These are phyloP conservation scores for Meteorus colon DNA, from an alignment of 2,888 invertebrate species.

Conservation along the genomic window DNA sequence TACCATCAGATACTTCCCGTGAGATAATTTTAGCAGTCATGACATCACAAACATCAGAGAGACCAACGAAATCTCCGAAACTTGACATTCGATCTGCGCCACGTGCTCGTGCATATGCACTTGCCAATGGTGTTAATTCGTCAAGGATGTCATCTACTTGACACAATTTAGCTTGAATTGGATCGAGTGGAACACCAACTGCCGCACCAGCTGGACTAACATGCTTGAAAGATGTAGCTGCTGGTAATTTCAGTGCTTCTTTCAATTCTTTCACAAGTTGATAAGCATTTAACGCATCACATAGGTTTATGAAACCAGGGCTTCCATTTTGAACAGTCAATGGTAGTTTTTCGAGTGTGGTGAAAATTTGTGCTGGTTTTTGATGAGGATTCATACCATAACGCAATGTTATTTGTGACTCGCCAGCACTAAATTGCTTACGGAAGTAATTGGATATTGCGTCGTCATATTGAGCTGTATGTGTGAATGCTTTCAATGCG, in stretches of 20 bases:
- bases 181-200: conserved; percentile 86
- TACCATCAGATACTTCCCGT: conserved; percentile 97
- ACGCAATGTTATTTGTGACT: conserved; percentile 87
- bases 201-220: conserved; percentile 99
- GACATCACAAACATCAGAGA: conserved; percentile 93
- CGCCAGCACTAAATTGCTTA: conserved; percentile 86
- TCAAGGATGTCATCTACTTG: conserved; percentile 91
- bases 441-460: conserved; percentile 97
- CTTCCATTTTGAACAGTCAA: conserved; percentile 93
- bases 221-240: conserved; percentile 98
- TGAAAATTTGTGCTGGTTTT: conserved; percentile 94
- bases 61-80: conserved; percentile 97
- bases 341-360: conserved; percentile 85
- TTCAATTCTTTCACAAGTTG: conserved; percentile 94
- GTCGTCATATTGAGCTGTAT: conserved; percentile 95
- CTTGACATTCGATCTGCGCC: conserved; percentile 99
- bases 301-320: conserved; percentile 97
- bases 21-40: conserved; percentile 94
- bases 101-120: conserved; percentile 95
- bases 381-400: conserved; percentile 99
- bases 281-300: conserved; percentile 98
- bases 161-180: conserved; percentile 88
- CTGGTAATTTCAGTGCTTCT: conserved; percentile 85
- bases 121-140: conserved; percentile 86
- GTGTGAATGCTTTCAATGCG: conserved; percentile 95